Evolutionary conservation across 2,113 vertebrate genomes (phyloP).

Genomic region (Pagrus major): DNA sequence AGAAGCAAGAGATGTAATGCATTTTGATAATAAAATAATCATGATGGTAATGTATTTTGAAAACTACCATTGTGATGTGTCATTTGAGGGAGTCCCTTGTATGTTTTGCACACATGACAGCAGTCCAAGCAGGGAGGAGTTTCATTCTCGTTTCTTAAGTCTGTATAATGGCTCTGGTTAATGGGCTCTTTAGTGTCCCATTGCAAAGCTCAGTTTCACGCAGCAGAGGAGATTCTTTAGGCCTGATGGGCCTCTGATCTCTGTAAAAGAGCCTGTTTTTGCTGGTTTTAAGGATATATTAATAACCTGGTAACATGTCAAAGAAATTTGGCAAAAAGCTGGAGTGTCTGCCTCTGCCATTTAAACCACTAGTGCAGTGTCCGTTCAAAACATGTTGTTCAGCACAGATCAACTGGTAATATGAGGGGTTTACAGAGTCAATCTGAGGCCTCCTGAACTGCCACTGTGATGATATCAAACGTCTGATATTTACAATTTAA

Average conservation of each 20-base stretch:
- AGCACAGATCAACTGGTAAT: too few species aligned
- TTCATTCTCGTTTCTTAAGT: neutral
- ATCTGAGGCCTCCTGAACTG: too few species aligned
- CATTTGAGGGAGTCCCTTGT: constrained; percentile 39
- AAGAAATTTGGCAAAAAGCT: neutral
- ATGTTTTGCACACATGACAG: constrained; percentile 19
- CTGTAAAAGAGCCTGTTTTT: neutral
- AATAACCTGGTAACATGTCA: neutral
- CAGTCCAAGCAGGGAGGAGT: neutral
- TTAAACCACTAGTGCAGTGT: too few species aligned
- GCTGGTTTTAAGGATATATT: too few species aligned
- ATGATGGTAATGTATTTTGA: constrained; percentile 87
- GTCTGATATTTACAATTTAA: too few species aligned
- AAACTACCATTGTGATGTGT: constrained; percentile 69
- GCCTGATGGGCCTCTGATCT: neutral
- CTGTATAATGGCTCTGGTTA: neutral
- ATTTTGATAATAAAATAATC: constrained; percentile 99
- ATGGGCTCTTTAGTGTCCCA: neutral
- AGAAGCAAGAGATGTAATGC: constrained; percentile 93
- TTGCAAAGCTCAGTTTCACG: neutral
- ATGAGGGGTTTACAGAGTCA: too few species aligned
- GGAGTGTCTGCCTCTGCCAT: too few species aligned
- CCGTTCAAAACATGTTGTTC: too few species aligned
- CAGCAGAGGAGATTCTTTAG: neutral
- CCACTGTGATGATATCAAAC: too few species aligned